These are phyloP conservation scores for Ptychochromis oligacanthus DNA, from an alignment of 2,113 vertebrate species.

Conservation along the genomic window DNA sequence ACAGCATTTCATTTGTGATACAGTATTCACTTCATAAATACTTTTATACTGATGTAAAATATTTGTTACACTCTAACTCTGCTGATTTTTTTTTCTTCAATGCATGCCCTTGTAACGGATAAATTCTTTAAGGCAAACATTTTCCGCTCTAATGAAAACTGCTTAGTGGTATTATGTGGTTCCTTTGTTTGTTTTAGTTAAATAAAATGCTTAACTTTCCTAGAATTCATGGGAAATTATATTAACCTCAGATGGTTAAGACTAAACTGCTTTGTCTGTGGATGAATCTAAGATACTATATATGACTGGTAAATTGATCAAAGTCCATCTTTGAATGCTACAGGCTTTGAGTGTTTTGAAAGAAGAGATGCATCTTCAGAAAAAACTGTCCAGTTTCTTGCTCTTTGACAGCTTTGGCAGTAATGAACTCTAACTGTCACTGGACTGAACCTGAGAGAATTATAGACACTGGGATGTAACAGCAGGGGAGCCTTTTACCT, in stretches of 20 bases:
- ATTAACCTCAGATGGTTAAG: background rate
- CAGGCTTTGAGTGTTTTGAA: background rate
- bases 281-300: background rate
- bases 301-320: background rate
- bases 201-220: background rate
- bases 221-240: background rate
- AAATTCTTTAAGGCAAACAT: background rate
- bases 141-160: background rate
- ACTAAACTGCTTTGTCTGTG: background rate
- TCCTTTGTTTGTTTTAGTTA: background rate
- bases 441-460: background rate
- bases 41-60: background rate
- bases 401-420: slow-evolving; percentile 2
- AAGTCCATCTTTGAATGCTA: background rate
- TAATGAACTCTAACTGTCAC: background rate
- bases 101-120: background rate
- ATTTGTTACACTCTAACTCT: background rate
- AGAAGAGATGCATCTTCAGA: accelerated
- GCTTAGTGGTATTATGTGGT: background rate
- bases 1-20: background rate
- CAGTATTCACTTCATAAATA: background rate
- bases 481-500: background rate
- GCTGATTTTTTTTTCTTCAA: no score
- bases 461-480: background rate
- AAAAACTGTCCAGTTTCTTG: background rate